Conservation (phyloP, 2,888 invertebrate genomes). For the Drosophila greeni region DNA sequence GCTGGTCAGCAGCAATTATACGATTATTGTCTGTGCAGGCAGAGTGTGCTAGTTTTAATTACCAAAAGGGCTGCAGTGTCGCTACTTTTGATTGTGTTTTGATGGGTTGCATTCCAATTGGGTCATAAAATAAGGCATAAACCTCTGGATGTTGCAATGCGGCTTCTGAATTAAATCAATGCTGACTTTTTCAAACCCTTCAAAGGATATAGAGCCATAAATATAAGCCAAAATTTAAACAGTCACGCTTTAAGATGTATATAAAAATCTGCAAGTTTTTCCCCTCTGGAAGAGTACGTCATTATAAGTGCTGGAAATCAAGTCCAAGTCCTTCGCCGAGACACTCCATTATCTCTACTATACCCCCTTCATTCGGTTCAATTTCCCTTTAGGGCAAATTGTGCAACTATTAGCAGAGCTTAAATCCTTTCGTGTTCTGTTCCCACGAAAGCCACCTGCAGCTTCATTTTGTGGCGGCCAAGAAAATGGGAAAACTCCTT, state of each 20-base stretch:
- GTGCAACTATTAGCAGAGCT: constrained; percentile 37
- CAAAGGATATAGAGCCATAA: neutral
- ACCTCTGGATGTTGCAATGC: neutral
- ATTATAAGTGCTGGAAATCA: constrained; percentile 3
- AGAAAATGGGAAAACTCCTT: constrained; percentile 25
- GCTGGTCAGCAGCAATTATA: constrained; percentile 24
- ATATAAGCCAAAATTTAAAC: too few species aligned
- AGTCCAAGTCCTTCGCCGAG: constrained; percentile 1
- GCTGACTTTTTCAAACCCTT: too few species aligned
- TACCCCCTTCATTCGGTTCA: constrained; percentile 17
- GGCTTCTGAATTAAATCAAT: neutral
- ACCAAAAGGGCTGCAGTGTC: constrained; percentile 14
- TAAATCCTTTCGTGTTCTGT: constrained; percentile 43
- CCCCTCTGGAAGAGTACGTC: neutral
- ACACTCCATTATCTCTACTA: constrained; percentile 1
- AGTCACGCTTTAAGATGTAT: too few species aligned
- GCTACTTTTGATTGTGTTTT: neutral
- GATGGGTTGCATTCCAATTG: neutral
- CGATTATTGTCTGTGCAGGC: constrained; percentile 34
- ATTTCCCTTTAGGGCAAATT: constrained; percentile 29
- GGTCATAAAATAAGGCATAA: neutral
- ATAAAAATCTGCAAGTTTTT: too few species aligned
- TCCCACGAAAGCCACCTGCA: constrained; percentile 55
- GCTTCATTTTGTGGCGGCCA: constrained; percentile 43
- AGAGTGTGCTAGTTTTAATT: constrained; percentile 26